phyloP scores from a whole-genome alignment of 2,888 invertebrate genomes.

The Spodoptera picta region DNA sequence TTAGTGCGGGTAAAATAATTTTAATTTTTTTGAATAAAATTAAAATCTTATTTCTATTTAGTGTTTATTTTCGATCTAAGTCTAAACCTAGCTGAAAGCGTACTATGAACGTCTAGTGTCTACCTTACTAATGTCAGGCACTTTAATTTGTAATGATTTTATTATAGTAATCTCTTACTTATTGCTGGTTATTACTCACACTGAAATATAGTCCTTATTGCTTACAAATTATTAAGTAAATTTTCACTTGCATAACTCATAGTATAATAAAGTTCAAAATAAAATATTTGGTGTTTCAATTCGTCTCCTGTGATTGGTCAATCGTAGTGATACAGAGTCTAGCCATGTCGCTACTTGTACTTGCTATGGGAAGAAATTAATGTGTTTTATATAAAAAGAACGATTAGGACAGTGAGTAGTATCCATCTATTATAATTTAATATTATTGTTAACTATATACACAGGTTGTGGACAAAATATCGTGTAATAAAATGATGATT shows the following conservation, averaged over 20 bases:
- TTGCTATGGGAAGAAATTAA: no score
- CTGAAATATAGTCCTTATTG: background rate
- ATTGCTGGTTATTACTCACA: conserved; percentile 3
- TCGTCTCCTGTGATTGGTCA: no score
- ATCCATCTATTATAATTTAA: background rate
- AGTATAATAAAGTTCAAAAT: no score
- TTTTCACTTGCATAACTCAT: no score
- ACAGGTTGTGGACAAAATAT: background rate
- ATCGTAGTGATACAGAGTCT: no score
- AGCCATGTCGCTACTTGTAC: no score
- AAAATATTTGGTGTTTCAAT: no score
- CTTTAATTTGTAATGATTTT: conserved; percentile 47
- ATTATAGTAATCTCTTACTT: conserved; percentile 2
- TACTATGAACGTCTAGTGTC: conserved; percentile 17
- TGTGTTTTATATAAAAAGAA: no score
- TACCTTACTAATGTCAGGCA: conserved; percentile 52
- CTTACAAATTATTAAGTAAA: no score
- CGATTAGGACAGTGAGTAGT: conserved; percentile 7
- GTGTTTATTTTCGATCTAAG: conserved; percentile 2
- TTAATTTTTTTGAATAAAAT: background rate
- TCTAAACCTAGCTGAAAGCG: conserved; percentile 23
- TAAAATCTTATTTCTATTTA: background rate
- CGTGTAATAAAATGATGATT: no score
- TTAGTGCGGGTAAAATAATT: no score
- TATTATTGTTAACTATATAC: conserved; percentile 8